Percentiles rank a stretch among this genome's conserved stretches.
phyloP scores from a whole-genome alignment of 1,140 invertebrate species.

The Pseudachorutes palmiensis region DNA sequence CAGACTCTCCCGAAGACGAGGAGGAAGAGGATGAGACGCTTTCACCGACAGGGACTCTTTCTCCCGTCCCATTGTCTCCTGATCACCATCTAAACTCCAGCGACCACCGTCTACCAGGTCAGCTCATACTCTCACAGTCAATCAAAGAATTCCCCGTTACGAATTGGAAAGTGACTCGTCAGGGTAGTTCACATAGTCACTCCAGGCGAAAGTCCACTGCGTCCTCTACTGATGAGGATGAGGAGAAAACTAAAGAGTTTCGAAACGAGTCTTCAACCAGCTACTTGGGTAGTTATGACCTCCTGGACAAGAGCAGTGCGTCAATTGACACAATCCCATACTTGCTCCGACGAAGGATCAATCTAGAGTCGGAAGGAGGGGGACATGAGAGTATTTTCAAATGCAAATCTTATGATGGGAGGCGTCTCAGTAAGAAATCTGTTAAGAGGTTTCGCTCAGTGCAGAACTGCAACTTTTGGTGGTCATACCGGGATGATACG shows the following conservation, averaged over 20 bases:
- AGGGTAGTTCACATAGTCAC: neutral
- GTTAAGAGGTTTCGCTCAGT: conserved; percentile 1
- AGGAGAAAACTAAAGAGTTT: conserved; percentile 20
- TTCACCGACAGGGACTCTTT: neutral
- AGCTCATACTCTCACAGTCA: conserved; percentile 12
- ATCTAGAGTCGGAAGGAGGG: conserved; percentile 16
- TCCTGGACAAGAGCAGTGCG: conserved; percentile 21
- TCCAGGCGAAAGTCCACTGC: neutral
- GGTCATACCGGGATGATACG: conserved; percentile 23
- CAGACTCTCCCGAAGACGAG: conserved; percentile 15
- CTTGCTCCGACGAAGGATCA: conserved; percentile 25
- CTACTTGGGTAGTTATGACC: conserved; percentile 29
- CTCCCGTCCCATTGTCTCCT: neutral
- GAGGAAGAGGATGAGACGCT: conserved; percentile 11
- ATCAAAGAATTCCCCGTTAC: conserved; percentile 8
- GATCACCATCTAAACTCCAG: neutral
- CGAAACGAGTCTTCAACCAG: conserved; percentile 25
- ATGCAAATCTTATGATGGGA: conserved; percentile 30
- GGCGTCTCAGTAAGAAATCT: conserved; percentile 7
- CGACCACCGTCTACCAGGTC: conserved; percentile 2
- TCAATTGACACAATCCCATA: conserved; percentile 25
- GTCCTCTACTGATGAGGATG: conserved; percentile 12
- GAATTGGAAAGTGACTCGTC: conserved; percentile 4
- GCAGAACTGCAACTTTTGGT: conserved; percentile 9
- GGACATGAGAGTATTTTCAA: conserved; percentile 26